Conservation (phyloP, 1,140 invertebrate species). For the Arion vulgaris region DNA sequence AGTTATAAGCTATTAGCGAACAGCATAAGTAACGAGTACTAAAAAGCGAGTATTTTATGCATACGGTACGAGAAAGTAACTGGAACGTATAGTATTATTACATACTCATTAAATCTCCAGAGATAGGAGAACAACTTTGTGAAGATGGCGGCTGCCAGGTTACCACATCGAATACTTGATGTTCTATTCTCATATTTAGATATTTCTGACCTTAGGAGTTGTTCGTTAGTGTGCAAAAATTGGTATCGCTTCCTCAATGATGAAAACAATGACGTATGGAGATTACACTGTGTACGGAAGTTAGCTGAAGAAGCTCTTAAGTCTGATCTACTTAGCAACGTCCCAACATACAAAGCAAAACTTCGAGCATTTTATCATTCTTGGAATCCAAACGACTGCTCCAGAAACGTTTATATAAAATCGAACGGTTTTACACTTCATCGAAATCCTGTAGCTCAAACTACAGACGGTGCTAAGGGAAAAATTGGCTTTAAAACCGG, state of each 20-base stretch:
- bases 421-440: constrained; percentile 97
- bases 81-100: too few species aligned
- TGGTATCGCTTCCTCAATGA: constrained; percentile 93
- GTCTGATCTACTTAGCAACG: constrained; percentile 90
- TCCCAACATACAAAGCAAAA: constrained; percentile 94
- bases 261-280: constrained; percentile 97
- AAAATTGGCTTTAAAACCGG: constrained; percentile 94
- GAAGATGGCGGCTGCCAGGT: constrained; percentile 63
- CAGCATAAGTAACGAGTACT: too few species aligned
- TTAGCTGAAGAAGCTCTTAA: constrained; percentile 92
- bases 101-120: not conserved
- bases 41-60: too few species aligned
- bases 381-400: constrained; percentile 98
- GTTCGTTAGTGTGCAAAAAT: constrained; percentile 92
- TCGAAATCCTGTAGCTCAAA: constrained; percentile 98
- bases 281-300: constrained; percentile 89
- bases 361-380: constrained; percentile 94
- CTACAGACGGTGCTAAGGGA: constrained; percentile 95
- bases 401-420: constrained; percentile 96
- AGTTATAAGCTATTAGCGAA: too few species aligned
- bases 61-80: too few species aligned
- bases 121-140: not conserved
- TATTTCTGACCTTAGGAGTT: constrained; percentile 87
- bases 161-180: constrained; percentile 89
- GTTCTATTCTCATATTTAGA: constrained; percentile 94